Conservation (phyloP, 30 jellyfish, hydroid and myxozoan species). For the Cassiopea xamachana region DNA sequence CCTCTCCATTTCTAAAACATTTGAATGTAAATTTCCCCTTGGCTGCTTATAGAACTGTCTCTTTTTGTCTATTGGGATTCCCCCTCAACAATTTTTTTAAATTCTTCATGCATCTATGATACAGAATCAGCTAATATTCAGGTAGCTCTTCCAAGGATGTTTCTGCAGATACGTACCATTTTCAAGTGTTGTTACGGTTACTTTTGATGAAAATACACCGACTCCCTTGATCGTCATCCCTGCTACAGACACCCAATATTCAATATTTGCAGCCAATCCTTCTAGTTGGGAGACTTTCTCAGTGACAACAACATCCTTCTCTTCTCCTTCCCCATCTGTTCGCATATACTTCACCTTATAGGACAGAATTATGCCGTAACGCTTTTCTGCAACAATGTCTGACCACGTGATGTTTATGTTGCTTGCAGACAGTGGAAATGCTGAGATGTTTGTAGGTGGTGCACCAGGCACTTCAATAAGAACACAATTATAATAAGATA, state of each 20-base stretch:
- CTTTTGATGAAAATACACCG: constrained; percentile 17
- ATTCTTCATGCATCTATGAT: too few relatives aligned
- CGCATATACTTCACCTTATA: constrained; percentile 32
- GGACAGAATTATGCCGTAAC: constrained; percentile 22
- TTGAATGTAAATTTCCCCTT: too few relatives aligned
- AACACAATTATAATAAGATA: not conserved
- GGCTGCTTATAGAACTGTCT: too few relatives aligned
- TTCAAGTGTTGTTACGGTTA: constrained; percentile 8
- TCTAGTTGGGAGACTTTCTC: not conserved
- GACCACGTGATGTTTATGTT: constrained; percentile 39
- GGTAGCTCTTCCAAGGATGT: too few relatives aligned
- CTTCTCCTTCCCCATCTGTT: constrained; percentile 25
- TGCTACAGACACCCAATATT: constrained; percentile 53
- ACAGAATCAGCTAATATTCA: too few relatives aligned
- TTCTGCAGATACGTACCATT: not conserved
- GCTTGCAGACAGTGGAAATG: constrained; percentile 12
- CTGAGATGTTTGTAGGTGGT: constrained; percentile 20
- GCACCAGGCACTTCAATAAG: constrained; percentile 30
- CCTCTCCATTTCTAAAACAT: too few relatives aligned
- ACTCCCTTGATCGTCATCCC: constrained; percentile 64
- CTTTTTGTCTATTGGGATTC: too few relatives aligned
- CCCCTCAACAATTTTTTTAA: too few relatives aligned
- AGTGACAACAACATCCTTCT: not conserved
- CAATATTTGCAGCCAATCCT: constrained; percentile 26
- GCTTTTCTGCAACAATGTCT: constrained; percentile 9